Evolutionary conservation across 2,888 invertebrate species (phyloP).

Genomic region (Athrips mouffetella): DNA sequence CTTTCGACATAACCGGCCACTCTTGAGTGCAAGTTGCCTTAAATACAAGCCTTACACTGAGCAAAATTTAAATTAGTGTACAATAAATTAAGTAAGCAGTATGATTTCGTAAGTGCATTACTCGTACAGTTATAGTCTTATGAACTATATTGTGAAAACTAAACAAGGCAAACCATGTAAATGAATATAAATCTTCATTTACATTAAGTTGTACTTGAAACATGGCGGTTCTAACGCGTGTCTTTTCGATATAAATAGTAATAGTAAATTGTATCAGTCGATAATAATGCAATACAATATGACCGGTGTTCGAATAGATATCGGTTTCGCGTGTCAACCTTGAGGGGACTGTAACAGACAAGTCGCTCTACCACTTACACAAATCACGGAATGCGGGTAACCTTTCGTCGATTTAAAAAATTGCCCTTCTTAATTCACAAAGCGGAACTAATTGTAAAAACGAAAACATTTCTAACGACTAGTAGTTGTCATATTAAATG

Average conservation of each 20-base stretch:
- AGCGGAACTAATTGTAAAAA: conserved; percentile 61
- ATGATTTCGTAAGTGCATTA: conserved; percentile 17
- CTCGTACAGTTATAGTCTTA: conserved; percentile 26
- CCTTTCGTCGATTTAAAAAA: conserved; percentile 27
- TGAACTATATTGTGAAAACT: conserved; percentile 45
- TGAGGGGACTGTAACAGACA: conserved; percentile 55
- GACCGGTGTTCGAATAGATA: conserved; percentile 46
- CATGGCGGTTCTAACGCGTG: background rate
- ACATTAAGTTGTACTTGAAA: conserved; percentile 2
- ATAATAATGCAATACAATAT: conserved; percentile 28
- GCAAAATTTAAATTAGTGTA: conserved; percentile 3
- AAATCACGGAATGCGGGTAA: conserved; percentile 29
- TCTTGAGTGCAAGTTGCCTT: conserved; percentile 6
- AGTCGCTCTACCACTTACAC: conserved; percentile 39
- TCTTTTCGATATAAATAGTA: conserved; percentile 11
- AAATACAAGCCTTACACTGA: conserved; percentile 1
- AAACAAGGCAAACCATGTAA: conserved; percentile 22
- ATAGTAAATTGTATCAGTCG: conserved; percentile 37
- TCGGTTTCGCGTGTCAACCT: conserved; percentile 59
- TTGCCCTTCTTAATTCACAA: conserved; percentile 63
- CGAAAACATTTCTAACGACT: conserved; percentile 47
- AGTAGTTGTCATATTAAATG: conserved; percentile 55
- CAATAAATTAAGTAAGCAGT: conserved; percentile 1
- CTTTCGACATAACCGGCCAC: conserved; percentile 7
- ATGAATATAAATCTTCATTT: conserved; percentile 31